Base-by-base conservation (phyloP, 53 echinoderm and acorn worm species). In the Hippasteria phrygiana region DNA sequence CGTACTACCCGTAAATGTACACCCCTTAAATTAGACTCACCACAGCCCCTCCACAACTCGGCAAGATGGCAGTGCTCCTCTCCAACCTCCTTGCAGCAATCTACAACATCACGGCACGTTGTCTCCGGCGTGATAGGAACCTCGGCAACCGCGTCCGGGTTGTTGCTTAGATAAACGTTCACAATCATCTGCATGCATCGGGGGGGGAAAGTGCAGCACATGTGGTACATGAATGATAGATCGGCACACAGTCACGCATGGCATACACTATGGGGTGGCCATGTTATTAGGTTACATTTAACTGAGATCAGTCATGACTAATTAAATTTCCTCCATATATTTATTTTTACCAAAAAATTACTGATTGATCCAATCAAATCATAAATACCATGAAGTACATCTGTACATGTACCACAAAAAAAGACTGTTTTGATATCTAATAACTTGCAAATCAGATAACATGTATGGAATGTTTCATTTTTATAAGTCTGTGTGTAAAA, bases 121-220 rank as follows among this genome's bases (percentile, higher is more conserved):
- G 98, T 98, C 78, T 96, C 96, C 11, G 96, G 98, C 34, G 94
- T 94, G 53, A 98, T 91, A 45, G 98, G 98, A 34, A 96, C 81
- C 69, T 98, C 96, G 5, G 83, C 88, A 29, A 89, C 84, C 2
- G 80, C 87, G 43, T 94, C 93, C 36, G 91, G 83, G 43, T 89
- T 92, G 74, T 94, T 93, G 89, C 93, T 94, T 38, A 96, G 86
- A 74, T 94, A 91, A 27, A 98, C 98, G 62, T 93, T 91, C 69
- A 98, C 63, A 72, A 96, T 98, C 96, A 98, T 95, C 92, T 98
- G 83, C 35, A 91, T 45, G 17, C 4, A 1, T 9, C 5, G 42
- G 20, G 3, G 6, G 37, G 20, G 20, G 39, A 78, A 5, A 24
- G 55, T 8, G 1, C 17, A 39, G 24, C 12, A 56, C 12, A 28